These are phyloP conservation scores for Ormyrus thymus DNA, from an alignment of 2,888 invertebrate genomes.

Conservation along the genomic window DNA sequence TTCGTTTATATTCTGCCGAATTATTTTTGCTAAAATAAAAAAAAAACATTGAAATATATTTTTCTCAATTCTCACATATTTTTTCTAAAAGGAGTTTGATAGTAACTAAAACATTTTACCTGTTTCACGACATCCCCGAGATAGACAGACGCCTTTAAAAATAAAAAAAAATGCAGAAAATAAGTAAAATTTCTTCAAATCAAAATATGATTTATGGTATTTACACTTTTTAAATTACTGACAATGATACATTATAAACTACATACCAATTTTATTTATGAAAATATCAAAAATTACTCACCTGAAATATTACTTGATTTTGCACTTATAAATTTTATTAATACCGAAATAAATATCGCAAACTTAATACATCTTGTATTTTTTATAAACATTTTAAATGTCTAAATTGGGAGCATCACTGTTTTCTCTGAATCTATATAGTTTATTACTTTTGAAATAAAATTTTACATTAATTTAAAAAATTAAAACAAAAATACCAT, in stretches of 20 bases:
- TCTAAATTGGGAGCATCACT: background rate
- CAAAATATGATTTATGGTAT: too few relatives aligned
- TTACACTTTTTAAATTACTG: too few relatives aligned
- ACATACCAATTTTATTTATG: too few relatives aligned
- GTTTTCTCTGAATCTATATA: background rate
- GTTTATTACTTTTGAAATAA: background rate
- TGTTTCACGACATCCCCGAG: slow-evolving; percentile 1
- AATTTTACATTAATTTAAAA: too few relatives aligned
- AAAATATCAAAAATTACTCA: too few relatives aligned
- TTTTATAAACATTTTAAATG: background rate
- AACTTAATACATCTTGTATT: background rate
- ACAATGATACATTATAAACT: too few relatives aligned
- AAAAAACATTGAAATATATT: background rate
- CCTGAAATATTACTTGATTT: too few relatives aligned
- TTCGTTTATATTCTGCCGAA: slow-evolving; percentile 27
- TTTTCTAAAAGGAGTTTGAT: background rate
- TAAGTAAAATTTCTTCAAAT: too few relatives aligned
- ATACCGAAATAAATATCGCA: too few relatives aligned
- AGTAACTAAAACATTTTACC: slow-evolving; percentile 8
- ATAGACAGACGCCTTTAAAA: background rate
- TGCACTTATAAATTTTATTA: too few relatives aligned
- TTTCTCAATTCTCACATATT: background rate
- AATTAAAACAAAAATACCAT: too few relatives aligned
- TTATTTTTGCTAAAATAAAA: slow-evolving; percentile 27
- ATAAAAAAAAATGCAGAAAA: background rate